phyloP scores from a whole-genome alignment of 1,140 invertebrate genomes.

The Penaeus indicus region DNA sequence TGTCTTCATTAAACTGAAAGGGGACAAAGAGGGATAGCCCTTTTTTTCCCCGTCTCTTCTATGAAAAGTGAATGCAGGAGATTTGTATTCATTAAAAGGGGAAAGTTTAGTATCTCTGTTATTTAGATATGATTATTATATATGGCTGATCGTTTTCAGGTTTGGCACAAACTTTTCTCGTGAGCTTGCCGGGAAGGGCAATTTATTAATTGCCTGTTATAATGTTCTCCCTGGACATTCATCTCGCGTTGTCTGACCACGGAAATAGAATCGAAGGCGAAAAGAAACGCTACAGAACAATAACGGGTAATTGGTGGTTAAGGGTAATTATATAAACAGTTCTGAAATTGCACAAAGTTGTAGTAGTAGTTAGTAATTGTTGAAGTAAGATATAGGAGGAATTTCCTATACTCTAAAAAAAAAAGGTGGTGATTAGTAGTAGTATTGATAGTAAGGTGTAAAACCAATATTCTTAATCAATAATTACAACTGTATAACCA shows the following conservation, averaged over 20 bases:
- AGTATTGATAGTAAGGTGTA: no score
- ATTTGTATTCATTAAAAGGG: not conserved
- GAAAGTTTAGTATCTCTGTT: not conserved
- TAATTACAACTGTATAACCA: no score
- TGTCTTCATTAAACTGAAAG: no score
- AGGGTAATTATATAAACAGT: slow-evolving; percentile 74
- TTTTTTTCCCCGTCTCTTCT: no score
- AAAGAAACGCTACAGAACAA: slow-evolving; percentile 83
- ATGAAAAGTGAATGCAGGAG: no score
- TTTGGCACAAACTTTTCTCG: slow-evolving; percentile 87
- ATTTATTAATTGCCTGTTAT: slow-evolving; percentile 91
- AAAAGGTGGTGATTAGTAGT: no score
- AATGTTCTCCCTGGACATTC: slow-evolving; percentile 95
- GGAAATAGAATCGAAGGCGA: slow-evolving; percentile 79
- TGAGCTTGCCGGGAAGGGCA: slow-evolving; percentile 88
- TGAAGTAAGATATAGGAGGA: no score
- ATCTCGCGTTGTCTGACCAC: slow-evolving; percentile 90
- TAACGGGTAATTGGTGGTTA: no score
- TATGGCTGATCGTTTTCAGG: slow-evolving; percentile 68
- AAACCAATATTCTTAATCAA: no score
- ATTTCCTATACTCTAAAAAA: no score
- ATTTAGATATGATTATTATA: not conserved
- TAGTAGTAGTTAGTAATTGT: no score
- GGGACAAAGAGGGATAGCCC: no score
- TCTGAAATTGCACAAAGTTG: not conserved